These are phyloP conservation scores for Marcusenius ussheri DNA, from an alignment of 2,113 vertebrate species.

Conservation along the genomic window DNA sequence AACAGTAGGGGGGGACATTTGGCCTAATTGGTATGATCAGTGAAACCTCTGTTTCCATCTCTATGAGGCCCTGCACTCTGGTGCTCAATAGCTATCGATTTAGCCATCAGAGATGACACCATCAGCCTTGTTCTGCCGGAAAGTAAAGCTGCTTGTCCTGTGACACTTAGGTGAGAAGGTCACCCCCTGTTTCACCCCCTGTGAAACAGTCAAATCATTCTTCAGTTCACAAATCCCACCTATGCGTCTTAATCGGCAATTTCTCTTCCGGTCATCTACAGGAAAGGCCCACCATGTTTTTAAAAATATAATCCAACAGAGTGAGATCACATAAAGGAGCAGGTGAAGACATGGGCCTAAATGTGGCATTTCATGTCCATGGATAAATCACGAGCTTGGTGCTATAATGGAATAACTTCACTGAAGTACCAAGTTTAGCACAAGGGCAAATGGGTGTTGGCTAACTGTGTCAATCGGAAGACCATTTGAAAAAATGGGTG, in stretches of 20 bases:
- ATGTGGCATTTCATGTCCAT: not conserved
- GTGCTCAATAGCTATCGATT: not conserved
- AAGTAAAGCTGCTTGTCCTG: not conserved
- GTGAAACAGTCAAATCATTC: not conserved
- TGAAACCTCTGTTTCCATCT: not conserved
- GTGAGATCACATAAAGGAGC: not conserved
- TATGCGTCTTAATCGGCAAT: not conserved
- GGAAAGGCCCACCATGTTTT: not conserved
- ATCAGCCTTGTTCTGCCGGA: not conserved
- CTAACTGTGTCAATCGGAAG: not conserved
- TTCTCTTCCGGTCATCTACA: not conserved
- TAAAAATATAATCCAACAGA: not conserved
- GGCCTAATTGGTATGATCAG: not conserved
- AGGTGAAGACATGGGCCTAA: not conserved
- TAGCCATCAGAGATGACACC: not conserved
- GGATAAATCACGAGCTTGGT: not conserved
- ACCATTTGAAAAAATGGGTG: not conserved
- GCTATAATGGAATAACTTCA: not conserved
- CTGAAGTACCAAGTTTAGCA: not conserved
- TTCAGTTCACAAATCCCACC: not conserved
- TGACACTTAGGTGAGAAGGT: not conserved
- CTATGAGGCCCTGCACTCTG: constrained; percentile 2
- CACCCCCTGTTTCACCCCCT: too few species aligned
- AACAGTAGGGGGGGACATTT: not conserved
- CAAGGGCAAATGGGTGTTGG: not conserved